Evolutionary conservation across 2,113 vertebrate species (phyloP).

Genomic region (Pionites leucogaster): DNA sequence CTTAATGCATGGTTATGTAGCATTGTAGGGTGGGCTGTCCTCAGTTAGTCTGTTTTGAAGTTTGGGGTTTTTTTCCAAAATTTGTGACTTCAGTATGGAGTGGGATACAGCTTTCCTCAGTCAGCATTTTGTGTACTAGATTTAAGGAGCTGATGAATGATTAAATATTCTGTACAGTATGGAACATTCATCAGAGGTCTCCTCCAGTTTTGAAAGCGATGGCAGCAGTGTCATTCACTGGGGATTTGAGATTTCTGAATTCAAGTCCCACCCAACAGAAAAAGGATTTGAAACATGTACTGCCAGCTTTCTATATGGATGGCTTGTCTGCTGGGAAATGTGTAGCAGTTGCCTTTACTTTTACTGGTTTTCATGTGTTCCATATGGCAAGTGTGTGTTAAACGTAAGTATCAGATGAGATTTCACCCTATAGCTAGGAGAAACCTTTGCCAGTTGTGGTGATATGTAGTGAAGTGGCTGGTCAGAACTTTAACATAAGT

Average conservation of each 20-base stretch:
- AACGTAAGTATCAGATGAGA: not conserved
- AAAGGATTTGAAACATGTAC: not conserved
- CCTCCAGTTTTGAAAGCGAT: not conserved
- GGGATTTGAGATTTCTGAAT: not conserved
- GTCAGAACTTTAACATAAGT: not conserved
- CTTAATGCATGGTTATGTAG: not conserved
- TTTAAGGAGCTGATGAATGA: not conserved
- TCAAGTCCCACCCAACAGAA: not conserved
- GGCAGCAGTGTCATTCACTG: not conserved
- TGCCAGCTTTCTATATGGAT: not conserved
- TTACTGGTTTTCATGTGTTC: not conserved
- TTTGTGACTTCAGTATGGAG: not conserved
- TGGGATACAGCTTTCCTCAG: not conserved
- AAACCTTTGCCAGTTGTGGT: not conserved
- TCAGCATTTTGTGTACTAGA: not conserved
- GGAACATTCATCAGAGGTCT: not conserved
- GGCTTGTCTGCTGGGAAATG: not conserved
- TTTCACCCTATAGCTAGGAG: not conserved
- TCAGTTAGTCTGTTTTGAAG: not conserved
- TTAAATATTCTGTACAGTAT: not conserved
- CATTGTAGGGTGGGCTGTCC: not conserved
- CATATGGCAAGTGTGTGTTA: not conserved
- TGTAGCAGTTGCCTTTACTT: not conserved
- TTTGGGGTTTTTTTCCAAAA: not conserved
- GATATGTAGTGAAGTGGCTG: not conserved